Evolutionary conservation across 2,113 vertebrate species (phyloP).

Genomic region (Urocynchramus pylzowi): DNA sequence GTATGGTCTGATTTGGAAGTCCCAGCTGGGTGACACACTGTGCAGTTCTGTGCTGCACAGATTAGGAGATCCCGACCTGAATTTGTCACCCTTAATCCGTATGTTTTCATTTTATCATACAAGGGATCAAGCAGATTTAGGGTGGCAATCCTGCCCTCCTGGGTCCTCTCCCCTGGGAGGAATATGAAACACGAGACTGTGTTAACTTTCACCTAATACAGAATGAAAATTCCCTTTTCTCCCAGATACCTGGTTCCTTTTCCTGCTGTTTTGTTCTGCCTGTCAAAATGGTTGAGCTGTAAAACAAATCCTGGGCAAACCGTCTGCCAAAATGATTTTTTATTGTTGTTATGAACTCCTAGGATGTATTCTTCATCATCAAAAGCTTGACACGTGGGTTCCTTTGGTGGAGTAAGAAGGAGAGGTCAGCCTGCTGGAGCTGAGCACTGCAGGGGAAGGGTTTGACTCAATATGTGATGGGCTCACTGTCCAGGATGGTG

Average conservation of each 20-base stretch:
- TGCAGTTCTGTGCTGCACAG: not conserved
- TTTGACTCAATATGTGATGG: not conserved
- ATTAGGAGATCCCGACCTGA: not conserved
- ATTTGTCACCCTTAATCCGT: not conserved
- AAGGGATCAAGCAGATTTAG: not conserved
- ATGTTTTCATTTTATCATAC: not conserved
- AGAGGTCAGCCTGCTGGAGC: not conserved
- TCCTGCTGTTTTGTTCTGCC: not conserved
- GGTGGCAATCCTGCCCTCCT: not conserved
- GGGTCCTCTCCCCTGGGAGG: not conserved
- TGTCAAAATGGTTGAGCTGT: not conserved
- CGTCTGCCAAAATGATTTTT: not conserved
- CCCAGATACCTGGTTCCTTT: not conserved
- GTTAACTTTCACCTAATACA: not conserved
- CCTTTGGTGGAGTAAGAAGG: not conserved
- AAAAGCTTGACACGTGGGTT: not conserved
- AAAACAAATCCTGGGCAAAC: not conserved
- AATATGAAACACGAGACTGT: fast-evolving
- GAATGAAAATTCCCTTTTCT: not conserved
- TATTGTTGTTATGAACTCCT: not conserved
- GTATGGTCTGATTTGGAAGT: not conserved
- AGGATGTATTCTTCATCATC: not conserved
- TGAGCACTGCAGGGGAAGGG: not conserved
- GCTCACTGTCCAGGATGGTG: not conserved
- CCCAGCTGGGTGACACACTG: not conserved